These are phyloP conservation scores for Acipenser transmontanus DNA, from an alignment of 2,797 vertebrate genomes.

Conservation along the genomic window DNA sequence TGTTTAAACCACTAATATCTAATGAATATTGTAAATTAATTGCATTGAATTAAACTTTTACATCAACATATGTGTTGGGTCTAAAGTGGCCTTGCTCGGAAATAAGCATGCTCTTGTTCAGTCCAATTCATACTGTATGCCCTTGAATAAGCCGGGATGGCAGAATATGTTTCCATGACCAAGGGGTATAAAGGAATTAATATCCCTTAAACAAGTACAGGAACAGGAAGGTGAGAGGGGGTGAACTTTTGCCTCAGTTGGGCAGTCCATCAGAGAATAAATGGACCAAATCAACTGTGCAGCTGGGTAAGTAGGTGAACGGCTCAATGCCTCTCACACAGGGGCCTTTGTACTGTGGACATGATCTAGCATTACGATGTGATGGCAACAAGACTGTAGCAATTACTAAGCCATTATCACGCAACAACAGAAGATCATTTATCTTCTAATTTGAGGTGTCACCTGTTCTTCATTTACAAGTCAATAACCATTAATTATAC, in stretches of 20 bases:
- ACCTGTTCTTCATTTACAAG: constrained; percentile 79
- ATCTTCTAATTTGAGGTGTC: constrained; percentile 74
- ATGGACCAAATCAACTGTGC: constrained; percentile 62
- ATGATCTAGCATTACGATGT: constrained; percentile 67
- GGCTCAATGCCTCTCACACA: constrained; percentile 60
- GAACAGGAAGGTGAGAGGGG: constrained; percentile 67
- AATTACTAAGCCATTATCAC: constrained; percentile 81
- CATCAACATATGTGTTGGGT: too few relatives aligned
- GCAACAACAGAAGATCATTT: constrained; percentile 69
- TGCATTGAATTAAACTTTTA: too few relatives aligned
- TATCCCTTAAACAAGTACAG: too few relatives aligned
- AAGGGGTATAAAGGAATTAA: too few relatives aligned
- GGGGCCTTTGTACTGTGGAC: constrained; percentile 79
- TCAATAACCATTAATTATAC: constrained; percentile 73
- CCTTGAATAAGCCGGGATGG: too few relatives aligned
- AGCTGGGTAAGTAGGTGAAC: constrained; percentile 51
- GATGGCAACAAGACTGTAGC: constrained; percentile 54
- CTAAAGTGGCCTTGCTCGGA: too few relatives aligned
- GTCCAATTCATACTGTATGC: too few relatives aligned
- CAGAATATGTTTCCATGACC: too few relatives aligned
- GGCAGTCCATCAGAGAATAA: constrained; percentile 66
- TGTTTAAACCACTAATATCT: too few relatives aligned
- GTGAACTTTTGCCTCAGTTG: constrained; percentile 64
- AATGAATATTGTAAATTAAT: too few relatives aligned
- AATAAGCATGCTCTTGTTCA: too few relatives aligned